Conservation (phyloP, 2,797 vertebrate species). For the Enteromius unitaeniatus region DNA sequence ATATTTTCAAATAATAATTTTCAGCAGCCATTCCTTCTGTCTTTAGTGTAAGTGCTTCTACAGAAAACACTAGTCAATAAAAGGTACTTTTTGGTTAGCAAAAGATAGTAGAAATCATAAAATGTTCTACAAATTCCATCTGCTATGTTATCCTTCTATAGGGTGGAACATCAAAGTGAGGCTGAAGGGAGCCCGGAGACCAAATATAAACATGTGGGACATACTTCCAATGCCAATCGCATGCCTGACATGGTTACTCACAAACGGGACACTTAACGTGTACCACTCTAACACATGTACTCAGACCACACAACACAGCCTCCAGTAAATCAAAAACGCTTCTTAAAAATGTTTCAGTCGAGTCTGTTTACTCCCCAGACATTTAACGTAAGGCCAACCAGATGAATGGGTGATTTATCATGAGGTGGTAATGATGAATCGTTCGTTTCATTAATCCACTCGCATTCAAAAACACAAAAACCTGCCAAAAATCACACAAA, state of each 20-base stretch:
- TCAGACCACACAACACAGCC: conserved; percentile 36
- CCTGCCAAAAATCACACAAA: conserved; percentile 42
- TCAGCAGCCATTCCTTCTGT: not conserved
- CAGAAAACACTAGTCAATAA: not conserved
- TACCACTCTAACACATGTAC: conserved; percentile 14
- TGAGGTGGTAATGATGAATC: not conserved
- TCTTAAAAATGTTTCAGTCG: not conserved
- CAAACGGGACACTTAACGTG: conserved; percentile 31
- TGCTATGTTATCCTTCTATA: not conserved
- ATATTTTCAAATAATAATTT: not conserved
- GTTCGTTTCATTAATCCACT: conserved; percentile 5
- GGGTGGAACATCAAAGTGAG: conserved; percentile 41
- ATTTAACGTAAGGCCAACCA: not conserved
- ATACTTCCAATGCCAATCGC: conserved; percentile 35
- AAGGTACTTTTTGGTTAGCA: not conserved
- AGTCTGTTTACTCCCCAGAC: not conserved
- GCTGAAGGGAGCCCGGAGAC: conserved; percentile 36
- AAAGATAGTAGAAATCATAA: not conserved
- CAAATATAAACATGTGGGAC: conserved; percentile 52
- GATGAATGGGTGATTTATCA: conserved; percentile 27
- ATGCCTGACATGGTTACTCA: conserved; percentile 49
- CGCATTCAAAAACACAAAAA: conserved; percentile 15
- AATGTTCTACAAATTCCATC: conserved; percentile 51
- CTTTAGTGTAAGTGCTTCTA: not conserved
- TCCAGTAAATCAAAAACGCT: conserved; percentile 10